Evolutionary conservation across 2,113 vertebrate genomes (phyloP), one percentile per base, ranked within the genome.

Genomic region (Microcebus jonahi): DNA sequence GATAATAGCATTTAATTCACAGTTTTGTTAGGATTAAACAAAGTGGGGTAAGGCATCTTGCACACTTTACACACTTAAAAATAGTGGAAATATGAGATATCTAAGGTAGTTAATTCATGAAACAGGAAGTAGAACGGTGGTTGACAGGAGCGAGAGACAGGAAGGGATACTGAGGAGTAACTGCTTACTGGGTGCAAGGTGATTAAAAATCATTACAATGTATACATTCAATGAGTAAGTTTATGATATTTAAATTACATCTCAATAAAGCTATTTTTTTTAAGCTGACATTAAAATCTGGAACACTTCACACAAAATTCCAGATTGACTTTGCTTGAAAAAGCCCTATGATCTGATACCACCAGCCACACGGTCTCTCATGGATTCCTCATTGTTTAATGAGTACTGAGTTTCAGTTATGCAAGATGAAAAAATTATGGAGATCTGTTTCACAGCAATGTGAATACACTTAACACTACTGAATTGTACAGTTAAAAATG

Each of bases 1-100:
- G 71, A 65, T 77, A 77, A 68, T 21, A 68, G 25, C 65, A 91
- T 42, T 85, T 89, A 34, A 76, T 87, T 86, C 6, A n/a, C 20
- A 91, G 29, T 80, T 88, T 93, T 94, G 23, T 77, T 61, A 65
- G 23, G 29, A 65, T 88, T 90, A 91, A 84, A 81, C 83, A 75
- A 73, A 48, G 76, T 55, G 55, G 10, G 57, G 6, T 83, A 42
- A 70, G 29, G 18, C 50, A 86, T 73, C 85, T 68, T 50, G 6
- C 50, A 86, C 14, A n/a, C 86, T 82, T 75, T 67, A 65, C 23
- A 71, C 9, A 53, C 5, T 90, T 31, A 94, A 83, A 86, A 79
- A 27, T 94, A 18, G 29, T 75, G 57, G 67, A 91, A 80, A 75
- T 55, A 18, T 88, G 48, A 83, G 31, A 3, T 75, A 50, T 92